A percentile compares a stretch with the other conserved stretches of the same genome.
Evolutionary conservation across 1,140 invertebrate species (phyloP).

Genomic region (Oedothorax gibbosus): DNA sequence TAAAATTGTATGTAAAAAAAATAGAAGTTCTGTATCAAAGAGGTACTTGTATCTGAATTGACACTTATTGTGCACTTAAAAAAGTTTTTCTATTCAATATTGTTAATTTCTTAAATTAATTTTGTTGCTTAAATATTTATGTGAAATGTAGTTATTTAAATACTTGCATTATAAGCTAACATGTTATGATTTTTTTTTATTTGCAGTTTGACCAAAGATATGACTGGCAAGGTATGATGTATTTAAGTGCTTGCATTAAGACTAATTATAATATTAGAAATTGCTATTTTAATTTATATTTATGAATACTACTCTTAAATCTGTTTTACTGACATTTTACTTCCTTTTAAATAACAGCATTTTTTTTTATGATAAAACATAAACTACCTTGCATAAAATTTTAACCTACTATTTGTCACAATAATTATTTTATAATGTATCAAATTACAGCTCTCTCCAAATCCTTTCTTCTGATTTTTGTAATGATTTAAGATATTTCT

Average conservation of each 20-base stretch:
- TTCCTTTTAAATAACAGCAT: no score
- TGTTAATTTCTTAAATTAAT: neutral
- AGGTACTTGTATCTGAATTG: neutral
- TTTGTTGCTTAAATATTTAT: slow-evolving; percentile 6
- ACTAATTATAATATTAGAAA: no score
- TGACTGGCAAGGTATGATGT: slow-evolving; percentile 85
- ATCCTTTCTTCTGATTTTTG: neutral
- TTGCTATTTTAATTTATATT: no score
- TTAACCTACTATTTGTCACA: neutral
- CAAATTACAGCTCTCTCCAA: neutral
- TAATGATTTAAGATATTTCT: neutral
- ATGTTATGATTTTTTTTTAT: slow-evolving; percentile 35
- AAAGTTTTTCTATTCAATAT: neutral
- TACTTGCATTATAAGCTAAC: neutral
- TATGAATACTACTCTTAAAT: no score
- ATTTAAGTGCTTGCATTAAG: neutral
- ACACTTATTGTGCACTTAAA: neutral
- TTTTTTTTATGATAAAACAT: neutral
- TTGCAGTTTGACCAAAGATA: slow-evolving; percentile 97
- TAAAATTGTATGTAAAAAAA: no score
- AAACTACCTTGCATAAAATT: neutral
- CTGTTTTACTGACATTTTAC: no score
- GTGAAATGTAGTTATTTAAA: neutral
- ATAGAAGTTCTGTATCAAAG: neutral
- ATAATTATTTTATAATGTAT: neutral